Evolutionary conservation across 2,888 invertebrate species (phyloP).

Genomic region (Elmis aenea): DNA sequence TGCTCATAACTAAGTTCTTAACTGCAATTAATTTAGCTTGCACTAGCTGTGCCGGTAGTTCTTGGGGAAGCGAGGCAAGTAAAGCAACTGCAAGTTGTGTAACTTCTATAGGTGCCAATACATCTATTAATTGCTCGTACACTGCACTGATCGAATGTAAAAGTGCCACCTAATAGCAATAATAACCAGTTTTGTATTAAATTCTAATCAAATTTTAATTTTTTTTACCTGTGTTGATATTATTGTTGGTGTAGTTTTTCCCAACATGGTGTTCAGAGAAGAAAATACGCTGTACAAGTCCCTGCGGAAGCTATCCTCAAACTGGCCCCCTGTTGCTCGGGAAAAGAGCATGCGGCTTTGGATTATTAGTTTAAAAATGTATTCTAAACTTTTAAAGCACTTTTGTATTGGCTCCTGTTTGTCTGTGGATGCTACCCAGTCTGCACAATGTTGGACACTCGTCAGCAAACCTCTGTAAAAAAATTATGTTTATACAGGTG

Average conservation of each 20-base stretch:
- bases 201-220: neutral
- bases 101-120: constrained; percentile 69
- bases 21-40: constrained; percentile 80
- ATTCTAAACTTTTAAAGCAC: constrained; percentile 85
- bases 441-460: constrained; percentile 86
- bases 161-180: constrained; percentile 68
- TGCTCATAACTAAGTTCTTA: constrained; percentile 71
- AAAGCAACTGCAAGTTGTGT: constrained; percentile 76
- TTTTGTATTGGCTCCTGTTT: constrained; percentile 87
- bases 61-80: constrained; percentile 68
- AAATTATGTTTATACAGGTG: too few relatives aligned
- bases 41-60: constrained; percentile 65
- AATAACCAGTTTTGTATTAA: constrained; percentile 2
- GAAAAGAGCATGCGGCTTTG: constrained; percentile 81
- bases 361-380: constrained; percentile 88
- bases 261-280: constrained; percentile 72
- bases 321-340: constrained; percentile 81
- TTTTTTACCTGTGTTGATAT: constrained; percentile 65
- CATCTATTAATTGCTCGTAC: constrained; percentile 73
- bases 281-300: constrained; percentile 78
- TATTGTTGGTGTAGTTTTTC: constrained; percentile 67
- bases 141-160: constrained; percentile 79
- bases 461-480: constrained; percentile 69
- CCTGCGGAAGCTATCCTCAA: constrained; percentile 79
- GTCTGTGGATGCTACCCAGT: constrained; percentile 79